phyloP scores from a whole-genome alignment of 1,140 invertebrate genomes.

The Drosophila bocki region DNA sequence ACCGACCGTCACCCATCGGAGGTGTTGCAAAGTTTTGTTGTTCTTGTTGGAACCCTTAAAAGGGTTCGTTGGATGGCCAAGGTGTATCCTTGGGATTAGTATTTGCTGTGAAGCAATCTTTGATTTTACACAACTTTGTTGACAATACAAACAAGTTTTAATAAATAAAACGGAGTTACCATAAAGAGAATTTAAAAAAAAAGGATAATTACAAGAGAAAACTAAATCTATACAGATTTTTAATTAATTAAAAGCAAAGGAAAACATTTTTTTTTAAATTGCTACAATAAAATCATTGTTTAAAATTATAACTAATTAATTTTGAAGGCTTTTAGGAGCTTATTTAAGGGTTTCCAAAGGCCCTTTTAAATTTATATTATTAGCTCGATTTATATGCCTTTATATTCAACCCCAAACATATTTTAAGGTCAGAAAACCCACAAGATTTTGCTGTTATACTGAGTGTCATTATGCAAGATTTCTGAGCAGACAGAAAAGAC shows the following conservation, averaged over 20 bases:
- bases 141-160: neutral
- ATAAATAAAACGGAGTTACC: neutral
- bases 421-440: neutral
- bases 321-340: too few species aligned
- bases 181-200: too few species aligned
- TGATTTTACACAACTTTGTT: neutral
- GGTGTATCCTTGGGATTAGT: neutral
- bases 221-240: neutral
- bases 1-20: neutral
- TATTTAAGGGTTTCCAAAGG: too few species aligned
- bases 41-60: neutral
- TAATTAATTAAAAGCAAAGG: neutral
- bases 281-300: neutral
- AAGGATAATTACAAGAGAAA: neutral
- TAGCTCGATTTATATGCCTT: neutral
- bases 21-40: constrained; percentile 15
- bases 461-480: neutral
- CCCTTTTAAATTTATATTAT: neutral
- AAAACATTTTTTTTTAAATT: neutral
- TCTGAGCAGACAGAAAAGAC: neutral
- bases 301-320: too few species aligned
- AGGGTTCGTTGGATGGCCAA: neutral
- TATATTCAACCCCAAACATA: neutral
- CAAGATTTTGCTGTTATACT: neutral
- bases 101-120: neutral